phyloP scores from a whole-genome alignment of 2,797 vertebrate species.

The Platalea minor region DNA sequence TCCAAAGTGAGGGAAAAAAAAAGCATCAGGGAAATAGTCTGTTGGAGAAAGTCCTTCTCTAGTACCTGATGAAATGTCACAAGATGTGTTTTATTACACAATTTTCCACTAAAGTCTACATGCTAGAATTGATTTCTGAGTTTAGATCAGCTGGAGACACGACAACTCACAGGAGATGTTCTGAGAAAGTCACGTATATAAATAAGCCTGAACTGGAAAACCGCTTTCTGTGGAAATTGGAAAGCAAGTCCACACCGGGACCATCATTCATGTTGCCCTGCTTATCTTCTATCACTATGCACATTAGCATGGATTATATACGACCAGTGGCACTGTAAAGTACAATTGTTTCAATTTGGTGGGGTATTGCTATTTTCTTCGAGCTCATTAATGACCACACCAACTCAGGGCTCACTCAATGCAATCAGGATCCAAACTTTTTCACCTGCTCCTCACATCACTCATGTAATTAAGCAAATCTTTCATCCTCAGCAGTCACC shows the following conservation, averaged over 20 bases:
- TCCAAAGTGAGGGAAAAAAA: constrained; percentile 23
- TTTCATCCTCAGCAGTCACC: not conserved
- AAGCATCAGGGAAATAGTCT: constrained; percentile 8
- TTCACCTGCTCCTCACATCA: not conserved
- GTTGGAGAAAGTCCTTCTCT: constrained; percentile 46
- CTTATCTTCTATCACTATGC: not conserved
- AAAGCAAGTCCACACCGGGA: not conserved
- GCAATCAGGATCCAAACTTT: not conserved
- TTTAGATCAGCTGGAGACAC: constrained; percentile 4
- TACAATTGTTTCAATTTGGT: not conserved
- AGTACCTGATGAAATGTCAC: constrained; percentile 55
- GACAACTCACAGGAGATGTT: not conserved
- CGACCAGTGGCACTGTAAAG: not conserved
- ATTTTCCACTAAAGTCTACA: constrained; percentile 24
- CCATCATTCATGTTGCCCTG: not conserved
- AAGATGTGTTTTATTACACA: constrained; percentile 32
- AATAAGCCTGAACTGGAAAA: not conserved
- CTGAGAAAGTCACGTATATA: not conserved
- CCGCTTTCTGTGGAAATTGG: not conserved
- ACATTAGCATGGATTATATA: not conserved
- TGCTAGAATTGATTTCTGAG: constrained; percentile 25
- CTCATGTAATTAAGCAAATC: not conserved
- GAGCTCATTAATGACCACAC: not conserved
- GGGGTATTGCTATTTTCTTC: not conserved
- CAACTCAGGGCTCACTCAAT: not conserved